A percentile compares a stretch with the other conserved stretches of the same genome.
These are phyloP conservation scores for Eonycteris spelaea DNA, from an alignment of 2,113 vertebrate genomes.

Conservation along the genomic window DNA sequence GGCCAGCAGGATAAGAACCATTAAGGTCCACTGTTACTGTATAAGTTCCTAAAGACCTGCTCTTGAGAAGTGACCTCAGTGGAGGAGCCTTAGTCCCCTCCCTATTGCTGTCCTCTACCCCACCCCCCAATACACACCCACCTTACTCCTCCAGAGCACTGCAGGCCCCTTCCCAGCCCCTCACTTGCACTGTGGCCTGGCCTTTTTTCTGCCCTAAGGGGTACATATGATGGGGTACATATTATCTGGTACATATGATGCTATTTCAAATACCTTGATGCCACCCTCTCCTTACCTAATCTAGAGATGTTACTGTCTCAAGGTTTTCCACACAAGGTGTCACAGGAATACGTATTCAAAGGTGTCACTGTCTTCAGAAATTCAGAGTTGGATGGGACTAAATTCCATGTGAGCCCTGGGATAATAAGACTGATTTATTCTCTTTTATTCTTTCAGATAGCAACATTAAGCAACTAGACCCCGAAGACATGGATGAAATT, in stretches of 20 bases:
- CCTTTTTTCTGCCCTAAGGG: neutral
- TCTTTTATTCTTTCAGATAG: constrained; percentile 70
- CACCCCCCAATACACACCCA: rapidly evolving
- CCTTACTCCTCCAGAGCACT: neutral
- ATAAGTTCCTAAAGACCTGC: neutral
- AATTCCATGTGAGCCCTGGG: neutral
- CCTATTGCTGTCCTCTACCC: neutral
- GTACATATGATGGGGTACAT: too few species aligned
- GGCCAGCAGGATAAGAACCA: too few species aligned
- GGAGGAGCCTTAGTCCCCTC: neutral
- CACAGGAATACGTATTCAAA: neutral
- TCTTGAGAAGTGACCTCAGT: neutral
- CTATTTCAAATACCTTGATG: neutral
- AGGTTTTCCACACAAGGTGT: neutral
- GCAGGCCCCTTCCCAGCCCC: neutral
- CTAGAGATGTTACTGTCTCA: neutral
- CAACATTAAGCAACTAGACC: constrained; percentile 79
- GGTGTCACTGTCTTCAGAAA: neutral
- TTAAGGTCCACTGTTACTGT: rapidly evolving
- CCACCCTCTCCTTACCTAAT: neutral
- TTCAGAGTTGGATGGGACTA: neutral
- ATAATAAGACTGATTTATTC: neutral
- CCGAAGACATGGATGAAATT: constrained; percentile 79
- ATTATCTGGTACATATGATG: neutral
- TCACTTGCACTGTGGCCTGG: neutral